A percentile compares a stretch with the other conserved stretches of the same genome.
Evolutionary conservation across 1,140 invertebrate genomes (phyloP).

Genomic region (Trachymyrmex cornetzi): DNA sequence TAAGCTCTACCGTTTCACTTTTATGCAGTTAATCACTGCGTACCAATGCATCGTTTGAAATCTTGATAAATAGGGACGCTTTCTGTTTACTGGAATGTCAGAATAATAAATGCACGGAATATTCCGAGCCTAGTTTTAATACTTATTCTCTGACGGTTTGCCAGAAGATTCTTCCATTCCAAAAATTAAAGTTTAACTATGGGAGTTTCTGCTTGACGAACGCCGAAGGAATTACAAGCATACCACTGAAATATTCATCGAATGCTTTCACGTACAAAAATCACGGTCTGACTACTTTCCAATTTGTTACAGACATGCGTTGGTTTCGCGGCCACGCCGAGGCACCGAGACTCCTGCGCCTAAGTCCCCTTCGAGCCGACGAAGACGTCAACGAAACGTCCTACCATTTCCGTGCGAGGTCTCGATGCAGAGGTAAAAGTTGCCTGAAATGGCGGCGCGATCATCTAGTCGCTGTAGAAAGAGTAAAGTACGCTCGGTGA

Average conservation of each 20-base stretch:
- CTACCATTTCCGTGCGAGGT: slow-evolving; percentile 80
- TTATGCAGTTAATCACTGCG: slow-evolving; percentile 31
- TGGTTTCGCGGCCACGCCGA: slow-evolving; percentile 90
- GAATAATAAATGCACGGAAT: background rate
- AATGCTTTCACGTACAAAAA: slow-evolving; percentile 31
- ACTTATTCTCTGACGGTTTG: background rate
- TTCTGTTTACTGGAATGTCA: background rate
- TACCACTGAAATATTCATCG: background rate
- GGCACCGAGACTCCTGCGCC: slow-evolving; percentile 90
- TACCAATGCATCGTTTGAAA: background rate
- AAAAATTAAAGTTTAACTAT: background rate
- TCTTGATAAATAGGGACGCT: slow-evolving; percentile 20
- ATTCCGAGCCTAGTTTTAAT: background rate
- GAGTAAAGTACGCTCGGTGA: background rate
- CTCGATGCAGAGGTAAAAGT: slow-evolving; percentile 83
- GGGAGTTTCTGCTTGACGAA: background rate
- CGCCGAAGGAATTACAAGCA: background rate
- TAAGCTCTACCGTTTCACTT: slow-evolving; percentile 66
- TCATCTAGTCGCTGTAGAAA: background rate
- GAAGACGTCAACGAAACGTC: slow-evolving; percentile 83
- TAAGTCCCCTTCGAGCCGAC: slow-evolving; percentile 88
- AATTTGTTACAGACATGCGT: slow-evolving; percentile 87
- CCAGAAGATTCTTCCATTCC: background rate
- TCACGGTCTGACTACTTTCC: slow-evolving; percentile 16
- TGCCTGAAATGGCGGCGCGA: slow-evolving; percentile 34